Evolutionary conservation across 2,797 vertebrate species (phyloP).

Genomic region (Nothura maculosa): DNA sequence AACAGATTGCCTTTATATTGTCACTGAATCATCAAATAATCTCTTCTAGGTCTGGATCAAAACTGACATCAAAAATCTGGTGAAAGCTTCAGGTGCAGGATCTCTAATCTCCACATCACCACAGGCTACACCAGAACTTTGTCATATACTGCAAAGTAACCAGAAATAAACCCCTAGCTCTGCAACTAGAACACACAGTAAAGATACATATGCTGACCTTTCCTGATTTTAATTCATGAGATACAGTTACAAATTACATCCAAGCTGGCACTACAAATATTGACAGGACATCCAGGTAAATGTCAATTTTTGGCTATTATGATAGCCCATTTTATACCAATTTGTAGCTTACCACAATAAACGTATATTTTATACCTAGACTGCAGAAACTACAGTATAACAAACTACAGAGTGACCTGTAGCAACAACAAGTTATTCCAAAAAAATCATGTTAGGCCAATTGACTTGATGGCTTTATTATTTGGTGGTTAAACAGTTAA

Average conservation of each 20-base stretch:
- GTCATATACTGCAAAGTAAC: not conserved
- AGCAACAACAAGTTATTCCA: not conserved
- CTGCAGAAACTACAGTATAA: not conserved
- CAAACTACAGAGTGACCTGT: not conserved
- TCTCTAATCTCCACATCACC: not conserved
- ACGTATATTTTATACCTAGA: not conserved
- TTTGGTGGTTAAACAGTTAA: conserved; percentile 12
- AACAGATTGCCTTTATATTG: not conserved
- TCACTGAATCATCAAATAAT: not conserved
- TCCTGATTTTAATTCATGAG: not conserved
- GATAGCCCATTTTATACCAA: not conserved
- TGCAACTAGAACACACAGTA: not conserved
- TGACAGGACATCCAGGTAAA: not conserved
- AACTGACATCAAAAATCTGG: not conserved
- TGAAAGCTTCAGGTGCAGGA: not conserved
- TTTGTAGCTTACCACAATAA: no score
- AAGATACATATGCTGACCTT: not conserved
- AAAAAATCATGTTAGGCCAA: not conserved
- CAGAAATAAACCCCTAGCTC: not conserved
- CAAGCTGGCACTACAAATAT: not conserved
- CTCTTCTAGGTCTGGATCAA: not conserved
- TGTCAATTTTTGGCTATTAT: not conserved
- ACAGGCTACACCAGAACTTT: not conserved
- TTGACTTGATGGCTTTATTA: not conserved
- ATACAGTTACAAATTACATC: not conserved